Evolutionary conservation across 1,140 invertebrate species (phyloP).

Genomic region (Heliconius congener): DNA sequence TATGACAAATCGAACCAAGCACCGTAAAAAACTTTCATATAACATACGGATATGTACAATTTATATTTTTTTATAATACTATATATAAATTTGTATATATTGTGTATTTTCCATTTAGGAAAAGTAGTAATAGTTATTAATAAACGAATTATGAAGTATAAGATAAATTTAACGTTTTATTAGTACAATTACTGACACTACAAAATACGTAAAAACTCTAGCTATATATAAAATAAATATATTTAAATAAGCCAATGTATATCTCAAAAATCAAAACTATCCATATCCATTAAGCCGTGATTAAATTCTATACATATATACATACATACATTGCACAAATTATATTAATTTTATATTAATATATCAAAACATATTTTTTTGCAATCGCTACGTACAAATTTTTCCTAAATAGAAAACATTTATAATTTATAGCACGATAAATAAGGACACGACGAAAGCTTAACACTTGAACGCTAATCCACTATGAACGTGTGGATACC

Average conservation of each 20-base stretch:
- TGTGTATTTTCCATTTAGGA: neutral
- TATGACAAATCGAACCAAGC: neutral
- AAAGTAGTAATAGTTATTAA: neutral
- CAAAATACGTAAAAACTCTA: too few species aligned
- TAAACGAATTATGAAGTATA: neutral
- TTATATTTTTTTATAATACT: neutral
- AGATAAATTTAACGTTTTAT: neutral
- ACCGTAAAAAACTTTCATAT: neutral
- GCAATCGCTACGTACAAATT: neutral
- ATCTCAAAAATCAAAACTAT: neutral
- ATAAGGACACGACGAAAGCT: neutral
- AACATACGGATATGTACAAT: constrained; percentile 10
- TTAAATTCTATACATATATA: neutral
- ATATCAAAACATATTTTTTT: neutral
- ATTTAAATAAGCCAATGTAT: neutral
- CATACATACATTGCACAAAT: neutral
- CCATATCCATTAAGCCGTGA: neutral
- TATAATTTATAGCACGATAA: constrained; percentile 2
- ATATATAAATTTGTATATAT: neutral
- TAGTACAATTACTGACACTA: neutral
- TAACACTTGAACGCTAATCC: neutral
- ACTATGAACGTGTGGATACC: neutral
- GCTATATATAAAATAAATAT: too few species aligned
- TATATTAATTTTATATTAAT: too few species aligned
- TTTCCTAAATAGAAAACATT: constrained; percentile 7